Evolutionary conservation across 2,113 vertebrate species (phyloP), one percentile per base, ranked within the genome.

Genomic region (Petromus typicus): DNA sequence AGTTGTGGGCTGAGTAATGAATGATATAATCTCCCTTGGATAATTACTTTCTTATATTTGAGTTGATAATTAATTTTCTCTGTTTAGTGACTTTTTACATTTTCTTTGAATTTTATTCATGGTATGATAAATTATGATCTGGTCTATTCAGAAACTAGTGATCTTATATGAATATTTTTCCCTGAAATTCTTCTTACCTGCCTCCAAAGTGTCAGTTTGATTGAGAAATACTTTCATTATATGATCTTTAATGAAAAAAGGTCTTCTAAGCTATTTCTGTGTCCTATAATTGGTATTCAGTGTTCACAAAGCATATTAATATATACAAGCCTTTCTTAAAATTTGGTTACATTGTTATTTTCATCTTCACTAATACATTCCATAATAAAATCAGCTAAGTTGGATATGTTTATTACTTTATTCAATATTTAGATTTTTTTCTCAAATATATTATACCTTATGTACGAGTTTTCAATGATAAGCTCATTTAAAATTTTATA

Each of bases 401-500:
- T 59, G 79, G 51, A 69, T 43, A 14, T 86, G 48, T 85, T 69
- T 90, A 16, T 63, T 63, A 25, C 56, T 85, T 84, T 88, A 79
- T 82, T 87, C 61, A 91, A 27, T 20, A 78, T 61, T 96, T 92
- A 71, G 45, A 89, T 54, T 64, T 56, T 59, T 51, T 32, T 20
- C 40, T 1, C 57, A 78, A 97, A 93, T 66, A 67, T 48, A 78
- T 59, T 86, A 32, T 64, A 86, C 8, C 67, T 86, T 84, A 71
- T 92, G 83, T 63, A 95, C 86, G 88, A 95, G 48, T 96, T 97
- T 92, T 95, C 81, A 0, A 67, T 84, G 81, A 90, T 71, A 92
- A 95, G 56, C 64, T 37, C 93, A 88, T 95, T 96, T 95, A 96
- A 96, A 90, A 89, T 79, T 94, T 90, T 91, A 96, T 89, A 90